Conservation (phyloP, 2,888 invertebrate genomes). For the Drosophila affinis region DNA sequence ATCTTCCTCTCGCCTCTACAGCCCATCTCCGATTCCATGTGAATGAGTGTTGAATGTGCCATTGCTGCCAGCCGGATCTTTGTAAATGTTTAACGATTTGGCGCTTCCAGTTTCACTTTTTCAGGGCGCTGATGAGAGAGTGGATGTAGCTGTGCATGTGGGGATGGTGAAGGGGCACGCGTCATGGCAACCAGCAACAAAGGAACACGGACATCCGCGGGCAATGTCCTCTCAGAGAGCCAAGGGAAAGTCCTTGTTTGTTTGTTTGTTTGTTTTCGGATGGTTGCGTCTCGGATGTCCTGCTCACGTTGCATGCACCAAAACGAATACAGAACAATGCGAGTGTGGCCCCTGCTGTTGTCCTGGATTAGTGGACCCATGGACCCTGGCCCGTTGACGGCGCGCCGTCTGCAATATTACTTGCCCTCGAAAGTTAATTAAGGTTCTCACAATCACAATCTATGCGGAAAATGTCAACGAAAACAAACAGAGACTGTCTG, state of each 20-base stretch:
- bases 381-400: conserved; percentile 14
- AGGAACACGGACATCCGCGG: not conserved
- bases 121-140: not conserved
- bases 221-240: not conserved
- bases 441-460: conserved; percentile 71
- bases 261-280: conserved; percentile 35
- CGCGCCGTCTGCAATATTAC: conserved; percentile 37
- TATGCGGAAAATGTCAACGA: conserved; percentile 62
- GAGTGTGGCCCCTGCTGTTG: conserved; percentile 7
- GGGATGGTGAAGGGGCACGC: conserved; percentile 31
- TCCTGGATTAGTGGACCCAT: conserved; percentile 33
- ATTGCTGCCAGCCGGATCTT: not conserved
- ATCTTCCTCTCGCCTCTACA: not conserved
- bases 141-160: not conserved
- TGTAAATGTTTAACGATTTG: not conserved
- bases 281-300: conserved; percentile 57
- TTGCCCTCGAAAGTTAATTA: conserved; percentile 68
- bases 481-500: conserved; percentile 13
- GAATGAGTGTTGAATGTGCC: no score
- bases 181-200: conserved; percentile 31
- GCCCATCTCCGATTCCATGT: no score
- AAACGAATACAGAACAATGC: conserved; percentile 42
- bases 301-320: conserved; percentile 57
- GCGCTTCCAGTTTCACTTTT: conserved; percentile 15
- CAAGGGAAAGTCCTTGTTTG: conserved; percentile 25